Evolutionary conservation across 2,797 vertebrate species (phyloP).

Genomic region (Gadopsis bispinosus): DNA sequence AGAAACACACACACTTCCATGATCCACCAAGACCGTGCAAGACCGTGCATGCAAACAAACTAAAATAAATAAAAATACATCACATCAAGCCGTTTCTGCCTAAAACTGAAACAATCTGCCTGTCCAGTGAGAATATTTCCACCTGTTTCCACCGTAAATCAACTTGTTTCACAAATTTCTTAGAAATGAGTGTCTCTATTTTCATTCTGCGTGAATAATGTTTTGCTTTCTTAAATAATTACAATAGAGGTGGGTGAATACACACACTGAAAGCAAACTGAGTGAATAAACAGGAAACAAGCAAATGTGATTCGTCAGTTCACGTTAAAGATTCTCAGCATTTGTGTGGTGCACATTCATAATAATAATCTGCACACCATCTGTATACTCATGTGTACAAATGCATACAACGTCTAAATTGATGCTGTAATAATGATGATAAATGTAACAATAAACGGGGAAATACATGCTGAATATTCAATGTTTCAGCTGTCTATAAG

Average conservation of each 20-base stretch:
- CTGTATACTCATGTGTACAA: not conserved
- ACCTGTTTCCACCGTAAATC: not conserved
- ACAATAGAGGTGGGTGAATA: not conserved
- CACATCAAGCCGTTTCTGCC: not conserved
- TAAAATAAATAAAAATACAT: not conserved
- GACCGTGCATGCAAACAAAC: conserved; percentile 19
- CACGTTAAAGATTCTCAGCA: not conserved
- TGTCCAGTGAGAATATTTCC: not conserved
- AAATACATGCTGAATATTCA: not conserved
- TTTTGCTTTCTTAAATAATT: not conserved
- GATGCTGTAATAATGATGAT: not conserved
- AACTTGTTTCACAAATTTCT: not conserved
- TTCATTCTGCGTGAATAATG: not conserved
- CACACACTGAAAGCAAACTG: not conserved
- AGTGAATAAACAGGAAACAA: not conserved
- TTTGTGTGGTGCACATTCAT: not conserved
- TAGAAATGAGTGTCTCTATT: not conserved
- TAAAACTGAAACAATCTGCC: not conserved
- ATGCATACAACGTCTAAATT: not conserved
- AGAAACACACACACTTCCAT: conserved; percentile 44
- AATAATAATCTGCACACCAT: not conserved
- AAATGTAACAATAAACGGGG: not conserved
- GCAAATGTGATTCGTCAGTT: not conserved
- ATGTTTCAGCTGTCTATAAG: not conserved
- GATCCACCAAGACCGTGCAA: conserved; percentile 31